Evolutionary conservation across 2,888 invertebrate species (phyloP), one percentile per base, ranked within the genome.

Genomic region (Mythimna loreyi): DNA sequence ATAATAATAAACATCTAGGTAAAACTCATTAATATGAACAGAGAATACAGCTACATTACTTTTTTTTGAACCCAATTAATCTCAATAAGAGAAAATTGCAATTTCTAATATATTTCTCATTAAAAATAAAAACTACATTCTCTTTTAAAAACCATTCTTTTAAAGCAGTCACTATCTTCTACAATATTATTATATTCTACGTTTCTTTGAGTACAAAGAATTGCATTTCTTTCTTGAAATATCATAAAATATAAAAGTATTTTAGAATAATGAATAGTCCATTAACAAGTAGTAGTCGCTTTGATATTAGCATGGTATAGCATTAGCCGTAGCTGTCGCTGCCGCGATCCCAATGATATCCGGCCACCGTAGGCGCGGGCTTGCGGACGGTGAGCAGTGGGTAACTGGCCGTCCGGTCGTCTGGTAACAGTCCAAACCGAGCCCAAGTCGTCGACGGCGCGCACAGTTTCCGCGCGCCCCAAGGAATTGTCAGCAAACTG

Each of bases 201-300:
- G 4, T 47, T 63, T 49, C 59, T 76, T 63, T 67, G 45, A 67
- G 28, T 19, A 60, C 49, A 76, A 63, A 76, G 79, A 52, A 57
- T 2, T 58, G 23, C 52, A 60, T 4, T 49, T 30, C 56, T 67
- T 66, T 73, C 25, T 56, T 56, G 11, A 16, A 66, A 40, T 25
- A 23, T 33, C 2, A 36, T 11, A 11, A 36, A 43, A 16, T 11
- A 33, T 40, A 21, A 62, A 65, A 64, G 21, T 28, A 49, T 28
- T 63, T 4, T 49, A 52, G 11, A 40, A 40, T 78, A 67, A 60
- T 55, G 56, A 52, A 43, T 11, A 56, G 28, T 75, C 11, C 43
- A 63, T 78, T 65, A 72, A 16, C n/a, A 58, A 36, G 60, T n/a
- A 47, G 59, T 23, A 56, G 19, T 47, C 4, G 9, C 52, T 50